Evolutionary conservation across 1,140 invertebrate species (phyloP), one percentile per base, ranked within the genome.

Genomic region (Hesperophylax magnus): DNA sequence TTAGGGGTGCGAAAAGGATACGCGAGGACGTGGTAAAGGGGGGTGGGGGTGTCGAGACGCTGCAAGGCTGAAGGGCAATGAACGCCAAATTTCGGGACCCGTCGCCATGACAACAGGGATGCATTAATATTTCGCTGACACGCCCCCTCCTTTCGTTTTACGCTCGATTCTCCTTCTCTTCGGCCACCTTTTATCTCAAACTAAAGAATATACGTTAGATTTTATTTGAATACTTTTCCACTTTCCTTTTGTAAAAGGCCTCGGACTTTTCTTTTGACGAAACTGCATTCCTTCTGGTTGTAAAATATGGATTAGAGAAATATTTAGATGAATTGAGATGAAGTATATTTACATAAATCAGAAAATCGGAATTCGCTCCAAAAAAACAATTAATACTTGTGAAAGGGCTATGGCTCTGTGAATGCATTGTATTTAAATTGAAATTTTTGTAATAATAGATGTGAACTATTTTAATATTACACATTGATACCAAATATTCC

Each of bases 71-170:
- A 9, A 63, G 79, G 74, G 79, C 79, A 81, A 77, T 61, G 79
- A 81, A 77, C 79, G 79, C 79, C 75, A 17, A 74, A 77, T 56
- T 81, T 69, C 72, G 53, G 72, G 79, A 75, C 47, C 17, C 61
- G 79, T 81, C 71, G 72, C 74, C 79, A 81, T 81, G 63, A 74
- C 63, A 52, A 77, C 79, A 54, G 27, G 72, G 54, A 60, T 75
- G 79, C 79, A 80, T 80, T 77, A 76, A 67, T 80, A 76, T 76
- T 67, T 65, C 31, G 20, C 58, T 17, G 78, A 60, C 65, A 53
- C 63, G 61, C 61, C 54, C 39, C 56, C 8, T 39, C 56, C 60
- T 20, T 17, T 54, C 22, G 56, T 18, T 61, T 22, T 61, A 20
- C 24, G 18, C 18, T 22, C 58, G 58, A 20, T 20, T 20, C 58